A percentile compares a stretch with the other conserved stretches of the same genome.
Conservation (phyloP, 2,113 vertebrate genomes). For the Datnioides undecimradiatus region DNA sequence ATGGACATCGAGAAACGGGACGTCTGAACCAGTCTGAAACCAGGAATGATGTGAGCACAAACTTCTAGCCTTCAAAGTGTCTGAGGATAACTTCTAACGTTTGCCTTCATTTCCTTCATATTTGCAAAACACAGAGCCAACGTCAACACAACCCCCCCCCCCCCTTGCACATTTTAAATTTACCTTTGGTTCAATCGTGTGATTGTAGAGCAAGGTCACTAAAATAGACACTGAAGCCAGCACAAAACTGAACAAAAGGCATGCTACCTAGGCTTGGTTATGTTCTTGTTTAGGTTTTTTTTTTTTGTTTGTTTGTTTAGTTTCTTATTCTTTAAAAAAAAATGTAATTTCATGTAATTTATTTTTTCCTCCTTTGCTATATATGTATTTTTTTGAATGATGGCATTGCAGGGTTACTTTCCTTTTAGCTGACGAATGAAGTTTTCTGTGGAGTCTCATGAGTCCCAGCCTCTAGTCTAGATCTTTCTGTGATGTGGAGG, state of each 20-base stretch:
- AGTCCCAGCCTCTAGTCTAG: constrained; percentile 64
- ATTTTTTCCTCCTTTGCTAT: constrained; percentile 45
- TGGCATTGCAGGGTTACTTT: constrained; percentile 67
- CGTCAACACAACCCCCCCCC: constrained; percentile 43
- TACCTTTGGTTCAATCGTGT: constrained; percentile 74
- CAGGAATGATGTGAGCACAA: constrained; percentile 39
- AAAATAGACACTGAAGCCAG: constrained; percentile 82
- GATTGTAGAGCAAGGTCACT: constrained; percentile 69
- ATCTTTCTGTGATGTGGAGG: constrained; percentile 73
- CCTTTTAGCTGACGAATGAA: constrained; percentile 64
- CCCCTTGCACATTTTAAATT: constrained; percentile 59
- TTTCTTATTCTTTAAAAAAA: constrained; percentile 71
- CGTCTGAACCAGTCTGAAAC: constrained; percentile 55
- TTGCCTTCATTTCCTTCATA: constrained; percentile 61
- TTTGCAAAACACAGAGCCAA: constrained; percentile 53
- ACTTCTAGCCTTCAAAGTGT: constrained; percentile 46
- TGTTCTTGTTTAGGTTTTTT: constrained; percentile 46
- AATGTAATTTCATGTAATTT: constrained; percentile 51
- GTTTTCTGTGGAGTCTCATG: constrained; percentile 65
- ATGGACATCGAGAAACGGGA: constrained; percentile 46
- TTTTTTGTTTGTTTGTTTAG: constrained; percentile 42
- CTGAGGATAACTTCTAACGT: constrained; percentile 34
- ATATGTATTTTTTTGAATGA: constrained; percentile 33
- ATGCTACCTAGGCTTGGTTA: constrained; percentile 83
- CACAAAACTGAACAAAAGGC: constrained; percentile 82